A percentile compares a stretch with the other conserved stretches of the same genome.
These are phyloP conservation scores for Enteromius anoplus DNA, from an alignment of 2,797 vertebrate genomes.

Conservation along the genomic window DNA sequence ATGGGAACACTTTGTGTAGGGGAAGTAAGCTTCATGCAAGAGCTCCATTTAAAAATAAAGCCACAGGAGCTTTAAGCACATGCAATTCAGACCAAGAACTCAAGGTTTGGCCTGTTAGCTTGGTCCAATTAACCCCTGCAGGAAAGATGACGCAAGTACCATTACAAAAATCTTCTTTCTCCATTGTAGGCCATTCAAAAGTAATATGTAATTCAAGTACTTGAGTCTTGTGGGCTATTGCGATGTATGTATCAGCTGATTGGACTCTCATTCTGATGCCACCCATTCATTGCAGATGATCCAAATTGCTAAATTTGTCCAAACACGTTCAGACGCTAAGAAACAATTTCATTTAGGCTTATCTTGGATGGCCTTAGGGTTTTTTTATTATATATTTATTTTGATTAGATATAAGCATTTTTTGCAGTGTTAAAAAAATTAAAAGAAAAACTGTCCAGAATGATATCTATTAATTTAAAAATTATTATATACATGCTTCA, in stretches of 20 bases:
- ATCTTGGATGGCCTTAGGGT: too few species aligned
- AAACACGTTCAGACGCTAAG: background rate
- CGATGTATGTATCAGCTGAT: background rate
- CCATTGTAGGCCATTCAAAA: background rate
- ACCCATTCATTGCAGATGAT: background rate
- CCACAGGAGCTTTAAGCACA: conserved; percentile 42
- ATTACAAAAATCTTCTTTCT: background rate
- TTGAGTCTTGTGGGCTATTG: background rate
- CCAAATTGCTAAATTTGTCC: background rate
- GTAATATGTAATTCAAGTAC: background rate
- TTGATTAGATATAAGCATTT: too few species aligned
- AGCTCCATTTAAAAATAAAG: conserved; percentile 58
- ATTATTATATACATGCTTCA: too few species aligned
- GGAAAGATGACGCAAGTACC: conserved; percentile 5
- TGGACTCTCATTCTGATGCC: background rate
- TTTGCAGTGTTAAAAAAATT: too few species aligned
- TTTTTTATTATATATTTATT: too few species aligned
- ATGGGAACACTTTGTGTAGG: conserved; percentile 62
- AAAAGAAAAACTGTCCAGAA: too few species aligned
- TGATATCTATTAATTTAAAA: too few species aligned
- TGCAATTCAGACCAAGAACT: conserved; percentile 32
- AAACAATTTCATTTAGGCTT: too few species aligned
- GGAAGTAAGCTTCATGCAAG: conserved; percentile 61
- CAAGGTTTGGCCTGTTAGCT: background rate
- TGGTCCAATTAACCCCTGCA: background rate